A percentile compares a stretch with the other conserved stretches of the same genome.
Conservation (phyloP, 2,888 invertebrate species). For the Myopa testacea region DNA sequence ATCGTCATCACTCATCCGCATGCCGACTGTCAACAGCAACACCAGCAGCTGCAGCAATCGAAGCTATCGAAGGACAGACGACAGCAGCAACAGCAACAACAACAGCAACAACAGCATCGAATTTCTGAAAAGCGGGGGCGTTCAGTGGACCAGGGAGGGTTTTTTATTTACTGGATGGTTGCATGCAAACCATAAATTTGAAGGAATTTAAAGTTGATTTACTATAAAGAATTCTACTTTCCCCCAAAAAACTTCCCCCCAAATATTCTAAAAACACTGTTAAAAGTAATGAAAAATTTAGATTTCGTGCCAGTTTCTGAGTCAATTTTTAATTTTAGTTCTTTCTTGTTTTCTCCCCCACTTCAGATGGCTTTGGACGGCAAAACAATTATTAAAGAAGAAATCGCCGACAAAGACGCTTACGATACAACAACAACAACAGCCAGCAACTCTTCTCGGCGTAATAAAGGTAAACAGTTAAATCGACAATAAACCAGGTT, state of each 20-base stretch:
- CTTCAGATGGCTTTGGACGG: conserved; percentile 73
- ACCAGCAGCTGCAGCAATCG: conserved; percentile 16
- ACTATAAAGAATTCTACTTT: no score
- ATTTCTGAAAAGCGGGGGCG: no score
- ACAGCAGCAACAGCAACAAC: neutral
- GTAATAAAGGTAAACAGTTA: conserved; percentile 59
- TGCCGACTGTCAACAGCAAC: neutral
- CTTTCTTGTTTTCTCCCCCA: conserved; percentile 41
- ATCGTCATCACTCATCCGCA: no score
- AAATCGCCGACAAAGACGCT: conserved; percentile 72
- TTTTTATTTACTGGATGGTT: no score
- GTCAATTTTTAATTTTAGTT: conserved; percentile 26
- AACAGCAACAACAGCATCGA: neutral
- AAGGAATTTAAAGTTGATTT: no score
- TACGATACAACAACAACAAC: conserved; percentile 65
- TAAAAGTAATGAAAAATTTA: no score
- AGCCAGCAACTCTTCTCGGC: conserved; percentile 55
- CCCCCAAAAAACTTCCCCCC: no score
- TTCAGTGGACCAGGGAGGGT: no score
- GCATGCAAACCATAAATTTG: no score
- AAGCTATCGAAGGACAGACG: neutral
- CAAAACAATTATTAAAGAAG: conserved; percentile 74
- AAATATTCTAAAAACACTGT: no score
- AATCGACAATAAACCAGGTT: no score
- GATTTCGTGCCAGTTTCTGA: neutral